A percentile compares a stretch with the other conserved stretches of the same genome.
These are phyloP conservation scores for Borostomias antarcticus DNA, from an alignment of 2,797 vertebrate species.

Conservation along the genomic window DNA sequence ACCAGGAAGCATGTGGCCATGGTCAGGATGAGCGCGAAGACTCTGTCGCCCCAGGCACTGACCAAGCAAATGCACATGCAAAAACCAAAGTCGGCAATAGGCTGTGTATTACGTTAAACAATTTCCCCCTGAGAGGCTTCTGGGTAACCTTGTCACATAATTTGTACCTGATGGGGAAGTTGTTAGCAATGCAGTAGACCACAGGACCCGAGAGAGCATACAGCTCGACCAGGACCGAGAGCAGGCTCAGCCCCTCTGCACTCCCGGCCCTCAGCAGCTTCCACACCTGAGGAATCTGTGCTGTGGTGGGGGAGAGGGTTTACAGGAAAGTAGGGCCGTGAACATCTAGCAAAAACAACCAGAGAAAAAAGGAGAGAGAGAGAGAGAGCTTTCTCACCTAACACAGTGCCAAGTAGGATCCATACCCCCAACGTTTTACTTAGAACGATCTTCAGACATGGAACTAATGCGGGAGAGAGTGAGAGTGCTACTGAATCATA, in stretches of 20 bases:
- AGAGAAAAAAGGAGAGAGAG: not conserved
- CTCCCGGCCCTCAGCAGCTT: constrained; percentile 76
- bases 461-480: too few species aligned
- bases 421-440: constrained; percentile 77
- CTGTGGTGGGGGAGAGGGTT: constrained; percentile 56
- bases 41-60: constrained; percentile 87
- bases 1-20: constrained; percentile 78
- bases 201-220: constrained; percentile 77
- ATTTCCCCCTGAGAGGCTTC: not conserved
- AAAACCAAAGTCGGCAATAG: not conserved
- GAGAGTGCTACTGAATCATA: too few species aligned
- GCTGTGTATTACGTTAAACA: too few species aligned
- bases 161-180: constrained; percentile 82
- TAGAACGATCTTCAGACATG: constrained; percentile 80
- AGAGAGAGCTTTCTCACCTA: constrained; percentile 71
- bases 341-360: too few species aligned
- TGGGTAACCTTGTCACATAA: not conserved
- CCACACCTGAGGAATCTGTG: constrained; percentile 81
- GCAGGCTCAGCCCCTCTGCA: constrained; percentile 79
- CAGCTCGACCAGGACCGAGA: constrained; percentile 78
- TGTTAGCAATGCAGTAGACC: constrained; percentile 71
- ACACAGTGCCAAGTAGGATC: constrained; percentile 79
- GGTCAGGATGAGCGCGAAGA: constrained; percentile 77
- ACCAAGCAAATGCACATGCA: constrained; percentile 15
- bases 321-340: not conserved